Base-by-base conservation (phyloP, 2,797 vertebrate genomes). In the Falco rusticolus region DNA sequence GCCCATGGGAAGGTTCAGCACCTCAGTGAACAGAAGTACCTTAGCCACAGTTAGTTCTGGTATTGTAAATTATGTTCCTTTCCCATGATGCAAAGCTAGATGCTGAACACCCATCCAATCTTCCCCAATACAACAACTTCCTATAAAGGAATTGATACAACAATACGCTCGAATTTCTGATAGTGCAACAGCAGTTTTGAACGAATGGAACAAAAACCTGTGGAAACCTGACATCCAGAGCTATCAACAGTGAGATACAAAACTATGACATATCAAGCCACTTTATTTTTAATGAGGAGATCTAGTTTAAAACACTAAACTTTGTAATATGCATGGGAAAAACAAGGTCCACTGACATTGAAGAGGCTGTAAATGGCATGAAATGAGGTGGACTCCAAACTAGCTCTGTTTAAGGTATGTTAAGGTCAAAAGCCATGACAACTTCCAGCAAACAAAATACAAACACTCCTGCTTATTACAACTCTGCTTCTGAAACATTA, bases 191-290 rank as follows among this genome's bases (percentile, higher is more conserved):
- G 33, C 26, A 64, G 39, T 34, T 85, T 41, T 86, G 26, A 51
- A 69, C 25, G 74, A 74, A 61, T 19, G 2, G 34, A 89, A 80
- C 14, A 41, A 72, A 84, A 74, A n/a, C 2, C 1, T 0, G 9
- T 33, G n/a, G 64, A 65, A 86, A 83, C 8, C 9, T 28, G 41
- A 24, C 33, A 64, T 29, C 6, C 18, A 65, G 37, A 90, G 8
- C 41, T 79, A 65, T 37, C 13, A 56, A 28, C 15, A n/a, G 6
- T 13, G n/a, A 95, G 31, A 48, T 26, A 21, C 5, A 61, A 14
- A 11, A 59, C 2, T 31, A 48, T 0, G 2, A 51, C 0, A 0
- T 37, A 85, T 12, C n/a, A 76, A 37, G 7, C 13, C 13, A 26
- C 15, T 34, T 43, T 13, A 47, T 53, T 89, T 76, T 60, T 54